Percentiles rank a stretch among this genome's conserved stretches.
Conservation (phyloP, 2,113 vertebrate genomes). For the Rhipidura dahli region DNA sequence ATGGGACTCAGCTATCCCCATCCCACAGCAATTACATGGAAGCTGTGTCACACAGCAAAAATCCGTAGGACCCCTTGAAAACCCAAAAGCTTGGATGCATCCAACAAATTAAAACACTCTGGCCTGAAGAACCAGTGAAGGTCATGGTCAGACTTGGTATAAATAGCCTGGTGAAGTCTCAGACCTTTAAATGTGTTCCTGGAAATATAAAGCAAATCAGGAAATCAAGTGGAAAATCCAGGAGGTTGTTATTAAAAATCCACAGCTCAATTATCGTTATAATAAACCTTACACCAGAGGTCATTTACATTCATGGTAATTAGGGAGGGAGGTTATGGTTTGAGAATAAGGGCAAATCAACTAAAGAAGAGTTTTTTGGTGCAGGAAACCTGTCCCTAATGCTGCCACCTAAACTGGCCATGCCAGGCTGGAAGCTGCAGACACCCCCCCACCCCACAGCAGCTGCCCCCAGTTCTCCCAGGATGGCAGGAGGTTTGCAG, state of each 20-base stretch:
- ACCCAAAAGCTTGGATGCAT: neutral
- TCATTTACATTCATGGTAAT: constrained; percentile 3
- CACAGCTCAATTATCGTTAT: neutral
- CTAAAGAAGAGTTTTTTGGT: neutral
- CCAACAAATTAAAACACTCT: neutral
- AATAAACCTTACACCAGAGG: constrained; percentile 31
- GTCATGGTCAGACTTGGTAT: neutral
- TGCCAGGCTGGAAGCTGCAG: neutral
- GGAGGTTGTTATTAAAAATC: constrained; percentile 33
- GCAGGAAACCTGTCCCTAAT: neutral
- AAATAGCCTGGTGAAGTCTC: neutral
- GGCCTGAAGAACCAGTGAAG: neutral
- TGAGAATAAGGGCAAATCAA: neutral
- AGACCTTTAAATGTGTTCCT: neutral
- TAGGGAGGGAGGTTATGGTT: neutral
- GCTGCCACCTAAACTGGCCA: neutral
- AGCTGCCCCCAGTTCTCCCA: neutral
- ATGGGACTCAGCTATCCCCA: neutral
- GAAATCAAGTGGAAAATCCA: constrained; percentile 48
- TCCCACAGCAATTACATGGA: neutral
- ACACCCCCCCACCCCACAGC: neutral
- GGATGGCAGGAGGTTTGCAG: neutral
- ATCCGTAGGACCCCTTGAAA: neutral
- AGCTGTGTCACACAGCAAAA: neutral
- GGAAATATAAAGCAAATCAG: constrained; percentile 11